Base-by-base conservation (phyloP, 2,113 vertebrate species). In the Manacus vitellinus region DNA sequence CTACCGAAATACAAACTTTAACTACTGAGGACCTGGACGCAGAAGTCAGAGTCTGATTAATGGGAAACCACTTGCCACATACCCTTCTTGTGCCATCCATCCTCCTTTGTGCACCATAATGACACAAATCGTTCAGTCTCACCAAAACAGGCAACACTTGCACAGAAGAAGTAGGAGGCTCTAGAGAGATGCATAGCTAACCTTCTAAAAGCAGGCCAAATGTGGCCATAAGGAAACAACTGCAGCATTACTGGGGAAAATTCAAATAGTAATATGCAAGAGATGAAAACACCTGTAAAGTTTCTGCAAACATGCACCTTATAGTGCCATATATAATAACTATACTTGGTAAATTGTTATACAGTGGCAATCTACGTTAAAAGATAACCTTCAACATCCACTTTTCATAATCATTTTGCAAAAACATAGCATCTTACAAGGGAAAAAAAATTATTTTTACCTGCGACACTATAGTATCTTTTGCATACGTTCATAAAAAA, bases 101-200 rank as follows among this genome's bases (percentile, higher is more conserved):
- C 52, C 51, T 75, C 47, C 54, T 62, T n/a, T 21, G 5, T 2
- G 28, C 24, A 22, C 35, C 5, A 4, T 1, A 39, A 46, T 0
- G 9, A 78, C 39, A 63, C 31, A 16, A 8, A 12, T 3, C 5
- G 23, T 4, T 71, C 47, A 25, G 51, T 15, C 35, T 61, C 63
- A 39, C 14, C 0, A 0, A 56, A 71, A 65, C 0, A 39, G 16
- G n/a, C 47, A 55, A 77, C 3, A 6, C 8, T 30, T 16, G 12
- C 33, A 31, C 1, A 49, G 49, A 47, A 80, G n/a, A 67, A 70
- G 41, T 14, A 73, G n/a, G 21, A 91, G 23, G 52, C 68, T 71
- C 43, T 27, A 19, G 21, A 59, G 63, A 76, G 4, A 62, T 15
- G 59, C 49, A 84, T 7, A 67, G 5, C 2, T 20, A 61, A 37